These are phyloP conservation scores for Meloidogyne chitwoodi DNA, from an alignment of 1,140 invertebrate species.

Conservation along the genomic window DNA sequence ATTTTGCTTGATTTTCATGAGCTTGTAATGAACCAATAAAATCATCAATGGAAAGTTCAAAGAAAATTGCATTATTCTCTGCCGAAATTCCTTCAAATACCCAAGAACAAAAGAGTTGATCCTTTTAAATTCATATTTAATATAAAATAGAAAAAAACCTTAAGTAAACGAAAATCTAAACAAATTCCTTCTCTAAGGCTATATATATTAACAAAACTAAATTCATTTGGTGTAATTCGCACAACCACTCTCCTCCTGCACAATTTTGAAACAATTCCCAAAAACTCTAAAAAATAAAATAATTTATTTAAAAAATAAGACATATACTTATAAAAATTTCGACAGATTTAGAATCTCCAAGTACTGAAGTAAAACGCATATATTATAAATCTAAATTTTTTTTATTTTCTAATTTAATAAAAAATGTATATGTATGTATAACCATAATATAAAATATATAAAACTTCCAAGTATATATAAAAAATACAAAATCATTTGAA, in stretches of 20 bases:
- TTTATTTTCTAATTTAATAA: background rate
- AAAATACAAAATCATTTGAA: too few species aligned
- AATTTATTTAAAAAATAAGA: background rate
- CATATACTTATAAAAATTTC: slow-evolving; percentile 17
- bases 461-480: too few species aligned
- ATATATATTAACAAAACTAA: slow-evolving; percentile 27
- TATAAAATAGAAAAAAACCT: slow-evolving; percentile 13
- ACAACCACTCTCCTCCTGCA: slow-evolving; percentile 12
- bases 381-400: background rate
- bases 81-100: slow-evolving; percentile 20
- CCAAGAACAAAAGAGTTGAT: slow-evolving; percentile 17
- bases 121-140: slow-evolving; percentile 4
- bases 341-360: slow-evolving; percentile 19
- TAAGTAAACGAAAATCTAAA: slow-evolving; percentile 21
- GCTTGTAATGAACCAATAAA: slow-evolving; percentile 9
- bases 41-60: slow-evolving; percentile 24
- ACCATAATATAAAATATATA: too few species aligned
- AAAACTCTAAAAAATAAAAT: slow-evolving; percentile 7
- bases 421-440: background rate
- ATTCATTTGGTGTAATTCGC: slow-evolving; percentile 22
- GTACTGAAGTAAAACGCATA: slow-evolving; percentile 17
- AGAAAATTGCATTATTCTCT: slow-evolving; percentile 28
- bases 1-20: slow-evolving; percentile 16
- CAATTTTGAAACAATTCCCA: slow-evolving; percentile 18
- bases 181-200: slow-evolving; percentile 18